Conservation (phyloP, 2,888 invertebrate species). For the Mantis religiosa region DNA sequence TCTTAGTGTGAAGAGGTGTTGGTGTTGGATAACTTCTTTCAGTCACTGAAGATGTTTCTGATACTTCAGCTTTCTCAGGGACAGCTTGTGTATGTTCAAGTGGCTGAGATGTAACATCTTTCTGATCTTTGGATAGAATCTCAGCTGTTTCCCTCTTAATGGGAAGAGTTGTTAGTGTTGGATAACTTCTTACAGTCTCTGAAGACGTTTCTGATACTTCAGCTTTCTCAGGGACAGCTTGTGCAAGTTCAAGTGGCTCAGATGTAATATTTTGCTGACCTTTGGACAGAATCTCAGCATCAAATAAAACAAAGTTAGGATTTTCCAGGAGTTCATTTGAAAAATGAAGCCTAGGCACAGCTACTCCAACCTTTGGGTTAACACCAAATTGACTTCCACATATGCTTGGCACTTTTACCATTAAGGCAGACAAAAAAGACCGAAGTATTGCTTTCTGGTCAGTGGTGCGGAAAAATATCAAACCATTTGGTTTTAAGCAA, state of each 20-base stretch:
- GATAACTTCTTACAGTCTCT: too few relatives aligned
- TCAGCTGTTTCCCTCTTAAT: too few relatives aligned
- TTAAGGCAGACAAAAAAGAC: constrained; percentile 12
- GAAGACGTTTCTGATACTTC: too few relatives aligned
- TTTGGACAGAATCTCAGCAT: neutral
- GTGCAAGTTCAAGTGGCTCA: too few relatives aligned
- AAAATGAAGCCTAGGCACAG: constrained; percentile 11
- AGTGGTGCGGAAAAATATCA: neutral
- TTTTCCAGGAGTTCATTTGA: neutral
- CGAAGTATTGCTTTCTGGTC: constrained; percentile 10
- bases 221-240: too few relatives aligned
- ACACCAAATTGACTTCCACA: constrained; percentile 19
- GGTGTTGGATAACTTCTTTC: neutral
- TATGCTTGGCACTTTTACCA: constrained; percentile 15
- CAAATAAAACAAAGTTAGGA: neutral
- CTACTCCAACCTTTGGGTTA: neutral
- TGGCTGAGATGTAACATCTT: neutral
- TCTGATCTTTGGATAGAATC: neutral
- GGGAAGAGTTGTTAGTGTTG: too few relatives aligned
- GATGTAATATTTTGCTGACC: too few relatives aligned
- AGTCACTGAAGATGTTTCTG: neutral
- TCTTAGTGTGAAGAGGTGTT: neutral
- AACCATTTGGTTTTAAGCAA: constrained; percentile 12
- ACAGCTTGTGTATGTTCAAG: neutral
- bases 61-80: neutral